phyloP scores from a whole-genome alignment of 2,888 invertebrate genomes.

The Meiosimyza platycephala region DNA sequence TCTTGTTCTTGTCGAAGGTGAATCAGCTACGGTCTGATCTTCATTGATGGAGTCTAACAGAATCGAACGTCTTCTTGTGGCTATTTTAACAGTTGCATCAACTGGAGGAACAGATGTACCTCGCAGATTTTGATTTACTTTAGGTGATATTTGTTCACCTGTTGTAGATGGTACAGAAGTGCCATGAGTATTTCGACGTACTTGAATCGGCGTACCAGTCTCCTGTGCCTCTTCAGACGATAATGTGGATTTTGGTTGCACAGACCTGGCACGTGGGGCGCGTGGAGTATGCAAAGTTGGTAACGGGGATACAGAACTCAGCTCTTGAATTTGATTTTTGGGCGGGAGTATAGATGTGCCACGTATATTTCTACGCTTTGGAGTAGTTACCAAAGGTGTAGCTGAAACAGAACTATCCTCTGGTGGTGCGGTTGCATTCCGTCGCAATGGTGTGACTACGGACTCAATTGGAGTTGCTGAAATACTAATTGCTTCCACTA shows the following conservation, averaged over 20 bases:
- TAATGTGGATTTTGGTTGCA: slow-evolving; percentile 30
- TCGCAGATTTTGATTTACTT: background rate
- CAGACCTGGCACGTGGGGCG: slow-evolving; percentile 34
- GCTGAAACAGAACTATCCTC: background rate
- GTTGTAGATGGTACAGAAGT: slow-evolving; percentile 37
- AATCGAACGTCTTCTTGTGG: slow-evolving; percentile 46
- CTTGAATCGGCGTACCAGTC: slow-evolving; percentile 10
- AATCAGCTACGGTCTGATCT: slow-evolving; percentile 43
- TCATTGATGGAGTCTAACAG: slow-evolving; percentile 53
- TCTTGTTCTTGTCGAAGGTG: slow-evolving; percentile 52
- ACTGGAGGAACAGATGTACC: slow-evolving; percentile 40
- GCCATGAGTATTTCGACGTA: slow-evolving; percentile 12
- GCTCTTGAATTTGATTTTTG: slow-evolving; percentile 32
- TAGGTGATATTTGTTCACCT: background rate
- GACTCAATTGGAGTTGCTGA: background rate
- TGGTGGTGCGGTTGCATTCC: slow-evolving; percentile 37
- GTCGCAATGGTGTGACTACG: background rate
- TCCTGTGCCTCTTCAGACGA: background rate
- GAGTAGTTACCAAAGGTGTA: slow-evolving; percentile 27
- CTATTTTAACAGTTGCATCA: slow-evolving; percentile 40
- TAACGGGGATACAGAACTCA: slow-evolving; percentile 8
- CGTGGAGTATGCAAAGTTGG: slow-evolving; percentile 31
- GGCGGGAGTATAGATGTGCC: slow-evolving; percentile 49
- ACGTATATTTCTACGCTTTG: slow-evolving; percentile 43
- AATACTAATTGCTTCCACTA: background rate